phyloP scores from a whole-genome alignment of 2,797 vertebrate genomes.

The Myoxocephalus aenaeus region DNA sequence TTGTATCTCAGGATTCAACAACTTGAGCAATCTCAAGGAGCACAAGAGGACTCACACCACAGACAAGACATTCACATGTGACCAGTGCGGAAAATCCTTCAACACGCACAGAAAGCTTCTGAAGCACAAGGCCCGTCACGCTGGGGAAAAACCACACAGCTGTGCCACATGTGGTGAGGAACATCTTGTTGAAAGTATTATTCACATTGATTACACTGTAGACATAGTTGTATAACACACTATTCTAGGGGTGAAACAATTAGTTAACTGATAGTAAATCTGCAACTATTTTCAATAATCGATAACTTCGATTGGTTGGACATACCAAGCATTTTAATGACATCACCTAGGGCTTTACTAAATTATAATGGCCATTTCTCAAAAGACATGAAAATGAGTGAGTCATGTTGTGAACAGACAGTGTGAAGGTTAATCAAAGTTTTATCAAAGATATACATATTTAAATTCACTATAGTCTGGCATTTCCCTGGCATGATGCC shows the following conservation, averaged over 20 bases:
- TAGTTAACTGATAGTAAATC: background rate
- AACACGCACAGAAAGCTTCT: constrained; percentile 96
- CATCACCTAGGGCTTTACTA: background rate
- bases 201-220: background rate
- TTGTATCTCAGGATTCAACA: constrained; percentile 90
- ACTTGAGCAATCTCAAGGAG: constrained; percentile 97
- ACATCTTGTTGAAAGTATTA: background rate
- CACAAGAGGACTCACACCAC: constrained; percentile 95
- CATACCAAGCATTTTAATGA: background rate
- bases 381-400: background rate
- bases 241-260: background rate
- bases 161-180: constrained; percentile 93
- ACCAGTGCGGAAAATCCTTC: constrained; percentile 97
- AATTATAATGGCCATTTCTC: background rate
- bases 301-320: background rate
- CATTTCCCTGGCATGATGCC: too few relatives aligned
- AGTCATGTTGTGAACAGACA: background rate
- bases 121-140: constrained; percentile 92
- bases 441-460: background rate
- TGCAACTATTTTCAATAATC: background rate
- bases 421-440: background rate
- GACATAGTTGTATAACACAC: background rate
- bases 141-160: constrained; percentile 92
- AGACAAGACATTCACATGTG: constrained; percentile 95
- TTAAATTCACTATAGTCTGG: background rate